Evolutionary conservation across 2,797 vertebrate genomes (phyloP).

Genomic region (Pantherophis vulpinus): DNA sequence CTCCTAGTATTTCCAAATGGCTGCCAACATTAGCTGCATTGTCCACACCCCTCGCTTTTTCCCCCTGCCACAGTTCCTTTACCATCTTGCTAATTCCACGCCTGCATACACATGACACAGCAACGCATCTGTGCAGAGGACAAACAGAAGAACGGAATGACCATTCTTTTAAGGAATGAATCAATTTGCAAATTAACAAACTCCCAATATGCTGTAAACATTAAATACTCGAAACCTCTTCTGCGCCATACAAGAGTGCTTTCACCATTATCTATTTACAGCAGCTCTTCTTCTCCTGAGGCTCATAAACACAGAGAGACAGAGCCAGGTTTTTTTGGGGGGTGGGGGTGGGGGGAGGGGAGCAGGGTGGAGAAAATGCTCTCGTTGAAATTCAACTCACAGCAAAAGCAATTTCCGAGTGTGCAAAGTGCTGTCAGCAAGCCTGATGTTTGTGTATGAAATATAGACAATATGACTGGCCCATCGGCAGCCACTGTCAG

Average conservation of each 20-base stretch:
- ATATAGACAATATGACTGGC: constrained; percentile 93
- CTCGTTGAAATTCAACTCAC: constrained; percentile 98
- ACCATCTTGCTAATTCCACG: constrained; percentile 29
- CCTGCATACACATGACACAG: not conserved
- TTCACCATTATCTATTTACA: constrained; percentile 83
- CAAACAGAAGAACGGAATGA: constrained; percentile 57
- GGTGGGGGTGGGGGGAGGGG: not conserved
- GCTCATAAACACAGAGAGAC: constrained; percentile 75
- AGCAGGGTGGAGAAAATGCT: constrained; percentile 68
- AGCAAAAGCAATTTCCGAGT: constrained; percentile 96
- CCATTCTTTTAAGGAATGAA: constrained; percentile 62
- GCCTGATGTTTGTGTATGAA: constrained; percentile 96
- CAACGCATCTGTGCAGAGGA: constrained; percentile 57
- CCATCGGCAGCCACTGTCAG: constrained; percentile 94
- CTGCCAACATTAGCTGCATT: constrained; percentile 42
- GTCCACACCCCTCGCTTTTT: not conserved
- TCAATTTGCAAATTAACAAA: constrained; percentile 68
- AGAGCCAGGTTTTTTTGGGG: constrained; percentile 61
- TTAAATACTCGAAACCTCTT: constrained; percentile 74
- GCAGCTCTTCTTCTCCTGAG: constrained; percentile 79
- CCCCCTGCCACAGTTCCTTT: constrained; percentile 41
- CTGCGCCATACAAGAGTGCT: constrained; percentile 64
- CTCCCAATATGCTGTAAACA: constrained; percentile 68
- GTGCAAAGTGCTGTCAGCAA: constrained; percentile 95
- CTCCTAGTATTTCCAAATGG: constrained; percentile 44